Evolutionary conservation across 2,113 vertebrate genomes (phyloP), one percentile per base, ranked within the genome.

Genomic region (Prunella himalayana): DNA sequence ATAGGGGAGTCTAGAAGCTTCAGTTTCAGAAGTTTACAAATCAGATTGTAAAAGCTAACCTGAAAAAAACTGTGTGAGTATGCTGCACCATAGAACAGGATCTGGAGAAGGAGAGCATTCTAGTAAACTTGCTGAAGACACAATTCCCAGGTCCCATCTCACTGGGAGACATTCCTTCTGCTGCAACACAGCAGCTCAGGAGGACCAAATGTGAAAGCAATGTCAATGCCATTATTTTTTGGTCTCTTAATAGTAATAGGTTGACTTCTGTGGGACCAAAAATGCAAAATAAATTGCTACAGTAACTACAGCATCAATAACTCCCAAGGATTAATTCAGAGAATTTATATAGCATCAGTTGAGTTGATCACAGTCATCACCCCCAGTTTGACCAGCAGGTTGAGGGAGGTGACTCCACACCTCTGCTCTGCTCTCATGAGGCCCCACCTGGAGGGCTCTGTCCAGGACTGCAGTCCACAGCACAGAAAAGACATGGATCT

Each of bases 21-120:
- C 71, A 30, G 50, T 76, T 87, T 90, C 78, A 90, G 31, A 82
- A 85, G 78, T 93, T 93, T 82, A 42, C 51, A 82, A 88, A 86
- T 80, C 31, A 86, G 35, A 50, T 69, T 73, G 76, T 61, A 80
- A 94, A 90, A 93, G 39, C 42, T 66, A 77, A 69, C n/a, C 45
- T 44, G 37, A 54, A 90, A 59, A 85, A 88, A 61, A 8, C 1
- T 17, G 10, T 14, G 10, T 57, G 49, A 83, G 10, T 49, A 8
- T 76, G n/a, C 45, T 89, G 37, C 8, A 28, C 31, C 24, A 23
- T 39, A 57, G 49, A 59, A 50, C 31, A 85, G 50, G 53, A 28
- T 44, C 54, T 64, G 59, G 54, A 71, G 57, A 68, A 81, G 23
- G 28, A 73, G 27, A 44, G 10, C 33, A 10, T 27, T 85, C 28